Base-by-base conservation (phyloP, 2,797 vertebrate species). In the Alcedo atthis region DNA sequence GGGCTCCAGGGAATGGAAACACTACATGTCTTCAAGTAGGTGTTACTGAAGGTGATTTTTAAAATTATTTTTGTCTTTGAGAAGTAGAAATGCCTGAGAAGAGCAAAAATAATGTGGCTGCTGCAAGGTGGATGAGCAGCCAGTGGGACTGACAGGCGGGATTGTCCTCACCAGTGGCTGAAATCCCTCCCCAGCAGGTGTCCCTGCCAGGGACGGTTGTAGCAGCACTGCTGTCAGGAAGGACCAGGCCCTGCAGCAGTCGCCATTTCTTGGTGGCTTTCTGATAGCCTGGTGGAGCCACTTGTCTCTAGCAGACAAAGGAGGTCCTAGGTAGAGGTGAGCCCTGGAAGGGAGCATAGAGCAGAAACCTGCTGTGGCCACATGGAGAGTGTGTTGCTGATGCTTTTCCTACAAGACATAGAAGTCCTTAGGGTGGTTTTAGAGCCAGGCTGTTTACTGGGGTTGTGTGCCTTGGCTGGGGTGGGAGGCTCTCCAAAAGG, bases 401-500 rank as follows among this genome's bases (percentile, higher is more conserved):
- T 66, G 59, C 8, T 57, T 71, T 74, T 59, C 28, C 69, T 85
- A 4, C 51, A 45, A 42, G 32, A 45, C 21, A 4, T 18, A n/a
- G 83, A 49, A 89, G 42, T 37, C 61, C 43, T 58, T 33, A 40
- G 58, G 54, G 45, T 48, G 57, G 49, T 51, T 75, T 68, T 53
- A n/a, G 9, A 37, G 54, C 18, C 62, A 45, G 62, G 70, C 42
- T 55, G 33, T 26, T 66, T 30, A 30, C 21, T 1, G 21, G 43
- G 51, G n/a, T 5, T 49, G 42, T 13, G 12, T 35, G 43, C 61
- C 61, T 74, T 6, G 0, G 8, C 6, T 11, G 1, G 30, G 7
- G 8, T 53, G 42, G 46, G 75, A 86, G 42, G 54, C 19, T 37
- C 67, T 63, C 53, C 0, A 0, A 49, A 37, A 12, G 59, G 26